These are phyloP conservation scores for Urophycis tenuis DNA, from an alignment of 2,797 vertebrate species.

Conservation along the genomic window DNA sequence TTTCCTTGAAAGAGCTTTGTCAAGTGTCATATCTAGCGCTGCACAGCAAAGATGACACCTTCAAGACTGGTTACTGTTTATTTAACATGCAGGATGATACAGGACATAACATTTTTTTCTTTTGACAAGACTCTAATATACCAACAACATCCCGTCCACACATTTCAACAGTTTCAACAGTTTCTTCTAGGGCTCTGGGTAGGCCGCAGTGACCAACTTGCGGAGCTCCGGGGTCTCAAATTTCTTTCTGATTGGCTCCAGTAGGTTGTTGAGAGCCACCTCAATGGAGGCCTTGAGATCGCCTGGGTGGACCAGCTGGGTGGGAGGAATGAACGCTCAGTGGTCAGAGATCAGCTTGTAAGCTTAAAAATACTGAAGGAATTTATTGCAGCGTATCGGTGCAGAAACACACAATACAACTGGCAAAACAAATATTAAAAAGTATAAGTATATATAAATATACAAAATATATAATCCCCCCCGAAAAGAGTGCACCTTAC, in stretches of 20 bases:
- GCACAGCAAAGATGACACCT: not conserved
- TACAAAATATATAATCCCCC: too few species aligned
- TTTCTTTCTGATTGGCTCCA: slow-evolving; percentile 94
- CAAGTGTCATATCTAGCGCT: not conserved
- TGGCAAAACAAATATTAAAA: too few species aligned
- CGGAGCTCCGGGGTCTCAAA: slow-evolving; percentile 83
- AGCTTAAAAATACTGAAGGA: too few species aligned
- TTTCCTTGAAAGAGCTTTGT: not conserved
- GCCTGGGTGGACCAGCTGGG: slow-evolving; percentile 85
- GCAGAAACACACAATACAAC: too few species aligned
- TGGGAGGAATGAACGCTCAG: not conserved
- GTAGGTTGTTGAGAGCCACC: slow-evolving; percentile 81
- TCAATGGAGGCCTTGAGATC: slow-evolving; percentile 95
- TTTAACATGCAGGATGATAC: not conserved
- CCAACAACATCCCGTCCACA: not conserved
- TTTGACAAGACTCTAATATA: not conserved
- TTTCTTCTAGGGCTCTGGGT: slow-evolving; percentile 78
- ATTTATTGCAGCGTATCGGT: not conserved
- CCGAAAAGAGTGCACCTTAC: slow-evolving; percentile 52
- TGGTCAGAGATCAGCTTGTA: not conserved
- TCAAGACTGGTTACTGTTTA: not conserved
- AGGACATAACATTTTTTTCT: too few species aligned
- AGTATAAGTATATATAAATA: not conserved
- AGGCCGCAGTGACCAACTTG: slow-evolving; percentile 78
- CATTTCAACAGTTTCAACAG: not conserved